Evolutionary conservation across 2,888 invertebrate species (phyloP), one percentile per base, ranked within the genome.

Genomic region (Acanthosoma haemorrhoidale): DNA sequence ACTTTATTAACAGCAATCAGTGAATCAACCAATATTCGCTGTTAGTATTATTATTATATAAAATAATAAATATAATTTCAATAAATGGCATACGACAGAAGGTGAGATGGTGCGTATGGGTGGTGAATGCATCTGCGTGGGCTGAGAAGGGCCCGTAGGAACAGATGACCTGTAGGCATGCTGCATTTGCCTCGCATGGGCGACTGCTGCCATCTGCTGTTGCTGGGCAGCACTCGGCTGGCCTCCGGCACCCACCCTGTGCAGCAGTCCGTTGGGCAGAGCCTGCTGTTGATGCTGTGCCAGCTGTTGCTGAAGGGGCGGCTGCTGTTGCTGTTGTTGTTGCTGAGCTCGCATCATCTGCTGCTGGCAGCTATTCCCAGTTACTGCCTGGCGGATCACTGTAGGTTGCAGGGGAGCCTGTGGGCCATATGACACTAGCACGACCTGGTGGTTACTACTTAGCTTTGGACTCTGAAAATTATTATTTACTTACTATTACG

Each of bases 341-440:
- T 59, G 59, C 6, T 39, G 64, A 9, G 39, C 38, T 16, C 64
- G 25, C 9, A 18, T 25, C 21, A 38, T 64, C 61, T 34, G 32
- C 29, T 64, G 64, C 4, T 41, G 41, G 16, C 64, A 41, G 31
- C 15, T 64, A 15, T n/a, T 64, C 25, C 39, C 21, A n/a, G 25
- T n/a, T 5, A 3, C 25, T 13, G 51, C 5, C 15, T 41, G 39
- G 15, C 41, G 64, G 13, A 64, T 41, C 4, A 25, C 60, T 66
- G 73, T 32, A 68, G 75, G 70, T 68, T 73, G 70, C 59, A 72
- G 71, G 36, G 70, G 75, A 66, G 71, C 16, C 59, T 43, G 43
- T 43, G 69, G 18, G 57, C 73, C 21, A 51, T 66, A 59, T 63
- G 74, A 11, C 67, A 64, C 21, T 21, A 64, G 25, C 1, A 64